Percentiles rank a stretch among this genome's conserved stretches.
Evolutionary conservation across 2,113 vertebrate species (phyloP).

Genomic region (Oceanodroma tethys): DNA sequence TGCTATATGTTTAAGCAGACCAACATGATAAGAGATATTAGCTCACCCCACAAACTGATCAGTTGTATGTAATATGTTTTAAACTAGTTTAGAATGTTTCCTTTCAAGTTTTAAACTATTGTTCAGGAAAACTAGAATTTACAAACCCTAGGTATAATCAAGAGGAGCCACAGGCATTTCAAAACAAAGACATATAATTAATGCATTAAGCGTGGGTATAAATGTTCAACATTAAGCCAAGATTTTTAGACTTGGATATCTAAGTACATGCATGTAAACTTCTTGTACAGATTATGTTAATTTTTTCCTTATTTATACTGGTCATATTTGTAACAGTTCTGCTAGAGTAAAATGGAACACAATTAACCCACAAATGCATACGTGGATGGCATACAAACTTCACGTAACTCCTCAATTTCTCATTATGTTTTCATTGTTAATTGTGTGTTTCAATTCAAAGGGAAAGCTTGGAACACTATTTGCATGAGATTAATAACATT

Average conservation of each 20-base stretch:
- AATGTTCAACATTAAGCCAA: neutral
- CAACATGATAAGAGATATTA: neutral
- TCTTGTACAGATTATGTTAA: neutral
- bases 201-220: neutral
- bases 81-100: neutral
- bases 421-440: neutral
- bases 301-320: neutral
- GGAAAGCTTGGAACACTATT: constrained; percentile 14
- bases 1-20: neutral
- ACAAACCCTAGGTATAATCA: neutral
- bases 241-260: too few relatives aligned
- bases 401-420: neutral
- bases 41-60: neutral
- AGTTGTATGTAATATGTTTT: neutral
- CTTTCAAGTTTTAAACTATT: neutral
- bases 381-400: neutral
- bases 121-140: neutral
- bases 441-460: neutral
- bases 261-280: neutral
- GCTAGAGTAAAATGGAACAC: neutral
- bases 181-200: neutral
- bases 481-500: neutral
- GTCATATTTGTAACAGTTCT: neutral
- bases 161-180: neutral
- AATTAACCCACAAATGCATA: neutral